phyloP scores from a whole-genome alignment of 2,888 invertebrate genomes.

The Colostygia pectinataria region DNA sequence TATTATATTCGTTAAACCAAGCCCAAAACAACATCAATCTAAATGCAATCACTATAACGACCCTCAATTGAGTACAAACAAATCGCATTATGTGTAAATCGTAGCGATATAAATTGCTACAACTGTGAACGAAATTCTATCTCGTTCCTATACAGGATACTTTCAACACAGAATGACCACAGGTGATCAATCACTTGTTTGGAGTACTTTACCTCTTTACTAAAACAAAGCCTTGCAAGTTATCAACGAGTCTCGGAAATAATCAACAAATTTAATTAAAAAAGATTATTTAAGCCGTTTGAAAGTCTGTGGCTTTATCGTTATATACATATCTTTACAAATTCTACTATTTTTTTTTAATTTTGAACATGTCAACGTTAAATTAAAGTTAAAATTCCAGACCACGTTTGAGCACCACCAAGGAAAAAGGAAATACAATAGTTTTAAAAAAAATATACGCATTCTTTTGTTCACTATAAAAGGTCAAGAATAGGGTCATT shows the following conservation, averaged over 20 bases:
- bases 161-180: conserved; percentile 52
- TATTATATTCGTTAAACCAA: conserved; percentile 44
- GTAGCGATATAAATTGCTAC: conserved; percentile 64
- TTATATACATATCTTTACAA: too few species aligned
- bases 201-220: not conserved
- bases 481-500: not conserved
- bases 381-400: too few species aligned
- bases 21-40: conserved; percentile 62
- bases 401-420: too few species aligned
- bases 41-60: conserved; percentile 66
- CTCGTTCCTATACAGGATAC: conserved; percentile 49
- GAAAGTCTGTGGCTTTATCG: too few species aligned
- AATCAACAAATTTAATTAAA: too few species aligned
- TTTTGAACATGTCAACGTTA: too few species aligned
- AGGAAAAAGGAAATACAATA: too few species aligned
- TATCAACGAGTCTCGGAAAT: too few species aligned
- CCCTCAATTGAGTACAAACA: conserved; percentile 55
- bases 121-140: conserved; percentile 52
- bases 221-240: not conserved
- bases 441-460: too few species aligned
- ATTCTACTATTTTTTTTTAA: too few species aligned
- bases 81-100: conserved; percentile 62
- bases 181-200: conserved; percentile 48
- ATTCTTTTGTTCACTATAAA: too few species aligned
- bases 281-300: too few species aligned